Conservation (phyloP, 2,888 invertebrate genomes). For the Tiliacea citrago region DNA sequence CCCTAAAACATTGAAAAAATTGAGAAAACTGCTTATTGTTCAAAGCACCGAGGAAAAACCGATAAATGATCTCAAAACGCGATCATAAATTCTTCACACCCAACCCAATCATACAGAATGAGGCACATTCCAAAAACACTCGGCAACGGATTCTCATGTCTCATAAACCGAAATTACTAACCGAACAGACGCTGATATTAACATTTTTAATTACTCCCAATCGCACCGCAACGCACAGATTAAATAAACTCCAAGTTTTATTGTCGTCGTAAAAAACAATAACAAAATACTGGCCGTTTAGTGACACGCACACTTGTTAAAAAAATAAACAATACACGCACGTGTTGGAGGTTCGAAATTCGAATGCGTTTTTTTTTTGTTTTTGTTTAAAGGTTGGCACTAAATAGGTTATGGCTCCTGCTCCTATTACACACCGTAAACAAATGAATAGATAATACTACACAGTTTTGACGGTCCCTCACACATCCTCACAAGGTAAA, state of each 20-base stretch:
- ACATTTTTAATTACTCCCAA: constrained; percentile 69
- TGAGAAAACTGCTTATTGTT: background rate
- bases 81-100: constrained; percentile 22
- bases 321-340: constrained; percentile 82
- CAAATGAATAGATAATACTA: constrained; percentile 5
- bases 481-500: background rate
- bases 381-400: constrained; percentile 45
- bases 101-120: constrained; percentile 40
- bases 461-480: background rate
- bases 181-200: constrained; percentile 64
- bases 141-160: constrained; percentile 47
- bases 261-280: constrained; percentile 83
- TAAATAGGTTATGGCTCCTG: constrained; percentile 45
- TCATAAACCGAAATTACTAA: constrained; percentile 64
- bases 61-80: constrained; percentile 3
- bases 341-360: constrained; percentile 72
- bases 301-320: constrained; percentile 84
- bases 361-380: constrained; percentile 40
- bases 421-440: constrained; percentile 42
- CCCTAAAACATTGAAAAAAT: no score
- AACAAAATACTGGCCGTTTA: constrained; percentile 79
- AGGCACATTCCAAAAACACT: constrained; percentile 54
- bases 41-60: background rate
- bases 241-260: constrained; percentile 72
- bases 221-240: constrained; percentile 71